Percentiles rank a stretch among this genome's conserved stretches.
phyloP scores from a whole-genome alignment of 2,797 vertebrate genomes.

The Anniella stebbinsi region DNA sequence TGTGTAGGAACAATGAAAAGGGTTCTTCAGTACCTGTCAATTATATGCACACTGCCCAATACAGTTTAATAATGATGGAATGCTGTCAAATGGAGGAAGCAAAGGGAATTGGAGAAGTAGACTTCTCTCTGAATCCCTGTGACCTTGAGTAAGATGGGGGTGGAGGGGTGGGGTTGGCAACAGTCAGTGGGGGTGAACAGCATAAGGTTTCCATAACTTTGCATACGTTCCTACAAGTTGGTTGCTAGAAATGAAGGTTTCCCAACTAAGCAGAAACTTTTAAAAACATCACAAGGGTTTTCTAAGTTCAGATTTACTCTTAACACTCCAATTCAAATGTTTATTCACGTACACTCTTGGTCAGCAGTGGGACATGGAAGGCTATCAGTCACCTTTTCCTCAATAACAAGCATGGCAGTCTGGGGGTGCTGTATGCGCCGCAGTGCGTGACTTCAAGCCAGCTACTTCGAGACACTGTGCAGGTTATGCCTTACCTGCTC shows the following conservation, averaged over 20 bases:
- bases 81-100: constrained; percentile 29
- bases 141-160: background rate
- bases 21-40: constrained; percentile 5
- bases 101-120: background rate
- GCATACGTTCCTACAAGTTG: background rate
- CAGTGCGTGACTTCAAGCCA: background rate
- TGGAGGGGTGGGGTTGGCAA: background rate
- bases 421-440: no score
- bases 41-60: background rate
- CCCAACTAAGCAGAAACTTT: background rate
- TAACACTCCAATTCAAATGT: background rate
- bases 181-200: background rate
- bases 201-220: background rate
- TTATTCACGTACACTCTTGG: background rate
- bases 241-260: background rate
- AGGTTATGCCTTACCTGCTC: background rate
- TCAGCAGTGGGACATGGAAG: background rate
- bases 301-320: background rate
- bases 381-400: no score
- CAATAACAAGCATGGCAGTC: background rate
- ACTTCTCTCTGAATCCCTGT: constrained; percentile 39
- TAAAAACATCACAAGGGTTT: background rate
- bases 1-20: background rate
- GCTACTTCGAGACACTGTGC: background rate
- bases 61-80: background rate